Conservation (phyloP, 2,888 invertebrate species). For the Neria commutata region DNA sequence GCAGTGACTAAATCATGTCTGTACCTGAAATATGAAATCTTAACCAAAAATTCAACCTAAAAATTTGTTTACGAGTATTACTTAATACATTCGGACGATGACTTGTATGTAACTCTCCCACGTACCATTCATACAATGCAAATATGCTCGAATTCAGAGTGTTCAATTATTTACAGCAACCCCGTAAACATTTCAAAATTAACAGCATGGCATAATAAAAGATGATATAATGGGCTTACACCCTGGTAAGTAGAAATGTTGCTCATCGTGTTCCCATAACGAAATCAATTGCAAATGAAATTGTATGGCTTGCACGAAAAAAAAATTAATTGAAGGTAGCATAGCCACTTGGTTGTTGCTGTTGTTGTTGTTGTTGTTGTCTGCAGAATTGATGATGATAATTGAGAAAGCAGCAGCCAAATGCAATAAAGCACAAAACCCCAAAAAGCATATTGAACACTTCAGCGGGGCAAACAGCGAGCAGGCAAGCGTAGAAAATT, state of each 20-base stretch:
- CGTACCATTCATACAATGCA: too few relatives aligned
- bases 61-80: too few relatives aligned
- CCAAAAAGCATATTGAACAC: conserved; percentile 43
- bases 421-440: conserved; percentile 32
- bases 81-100: too few relatives aligned
- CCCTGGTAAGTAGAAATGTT: too few relatives aligned
- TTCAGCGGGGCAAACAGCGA: conserved; percentile 25
- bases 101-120: too few relatives aligned
- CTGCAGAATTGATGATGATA: conserved; percentile 16
- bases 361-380: not conserved
- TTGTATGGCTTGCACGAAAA: too few relatives aligned
- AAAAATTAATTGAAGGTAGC: conserved; percentile 4
- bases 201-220: not conserved
- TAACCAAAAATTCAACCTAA: too few relatives aligned
- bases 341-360: too few relatives aligned
- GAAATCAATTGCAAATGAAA: conserved; percentile 19
- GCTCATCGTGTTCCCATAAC: conserved; percentile 38
- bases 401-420: conserved; percentile 25
- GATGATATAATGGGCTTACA: conserved; percentile 9
- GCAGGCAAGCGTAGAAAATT: conserved; percentile 29
- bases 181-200: not conserved
- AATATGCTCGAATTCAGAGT: too few relatives aligned
- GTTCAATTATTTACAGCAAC: too few relatives aligned
- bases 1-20: too few relatives aligned
- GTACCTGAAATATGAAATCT: too few relatives aligned